A percentile compares a stretch with the other conserved stretches of the same genome.
Conservation (phyloP, 64 coral and sea anemone genomes). For the Cladopsammia gracilis region DNA sequence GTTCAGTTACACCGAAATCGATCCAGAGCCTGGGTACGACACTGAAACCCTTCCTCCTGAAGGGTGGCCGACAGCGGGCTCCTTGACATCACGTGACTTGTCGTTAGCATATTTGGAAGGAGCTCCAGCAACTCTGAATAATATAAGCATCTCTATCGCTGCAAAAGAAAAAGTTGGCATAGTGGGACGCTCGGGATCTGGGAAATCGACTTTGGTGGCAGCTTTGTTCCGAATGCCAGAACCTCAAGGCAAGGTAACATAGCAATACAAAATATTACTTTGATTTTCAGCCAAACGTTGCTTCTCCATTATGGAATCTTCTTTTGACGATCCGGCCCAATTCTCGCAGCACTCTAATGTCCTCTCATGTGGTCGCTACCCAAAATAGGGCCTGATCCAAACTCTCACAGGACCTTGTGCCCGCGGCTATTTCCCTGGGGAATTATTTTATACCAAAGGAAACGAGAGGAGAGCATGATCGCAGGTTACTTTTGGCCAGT, state of each 20-base stretch:
- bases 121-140: conserved; percentile 24
- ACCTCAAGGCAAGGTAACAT: conserved; percentile 19
- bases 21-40: conserved; percentile 65
- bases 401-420: too few species aligned
- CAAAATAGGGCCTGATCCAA: too few species aligned
- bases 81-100: conserved; percentile 41
- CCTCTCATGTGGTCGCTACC: too few species aligned
- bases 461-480: too few species aligned
- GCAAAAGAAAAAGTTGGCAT: conserved; percentile 64
- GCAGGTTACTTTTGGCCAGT: too few species aligned
- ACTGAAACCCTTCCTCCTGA: conserved; percentile 46
- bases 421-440: too few species aligned
- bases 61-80: conserved; percentile 58
- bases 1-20: conserved; percentile 31
- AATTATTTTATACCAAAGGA: too few species aligned
- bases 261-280: neutral
- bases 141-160: conserved; percentile 34
- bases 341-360: too few species aligned
- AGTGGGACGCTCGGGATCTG: conserved; percentile 65
- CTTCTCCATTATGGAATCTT: neutral
- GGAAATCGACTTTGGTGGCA: conserved; percentile 66
- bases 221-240: conserved; percentile 83
- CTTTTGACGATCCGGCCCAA: too few species aligned
- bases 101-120: conserved; percentile 47
- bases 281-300: neutral